phyloP scores from a whole-genome alignment of 2,888 invertebrate genomes.

The Hydriomena furcata region DNA sequence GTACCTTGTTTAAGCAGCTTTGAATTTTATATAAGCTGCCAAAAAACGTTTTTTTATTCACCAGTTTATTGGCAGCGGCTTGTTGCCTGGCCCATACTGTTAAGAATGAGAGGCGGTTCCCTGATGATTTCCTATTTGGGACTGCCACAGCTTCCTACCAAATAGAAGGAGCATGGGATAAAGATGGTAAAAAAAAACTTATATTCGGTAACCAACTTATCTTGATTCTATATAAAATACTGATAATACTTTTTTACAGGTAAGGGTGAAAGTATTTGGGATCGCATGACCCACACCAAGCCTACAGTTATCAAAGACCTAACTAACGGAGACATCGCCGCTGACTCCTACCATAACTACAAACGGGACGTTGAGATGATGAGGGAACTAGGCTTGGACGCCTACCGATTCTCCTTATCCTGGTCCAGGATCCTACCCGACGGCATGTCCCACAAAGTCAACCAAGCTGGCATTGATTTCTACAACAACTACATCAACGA shows the following conservation, averaged over 20 bases:
- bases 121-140: conserved; percentile 52
- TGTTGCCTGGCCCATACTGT: too few species aligned
- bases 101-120: conserved; percentile 49
- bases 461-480: conserved; percentile 84
- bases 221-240: too few species aligned
- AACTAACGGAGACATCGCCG: conserved; percentile 83
- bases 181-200: too few species aligned
- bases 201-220: too few species aligned
- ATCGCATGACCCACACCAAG: conserved; percentile 52
- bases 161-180: conserved; percentile 80
- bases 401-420: conserved; percentile 81
- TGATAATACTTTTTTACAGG: too few species aligned
- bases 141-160: conserved; percentile 73
- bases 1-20: too few species aligned
- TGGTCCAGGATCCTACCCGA: conserved; percentile 85
- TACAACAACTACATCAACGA: conserved; percentile 86
- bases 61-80: too few species aligned
- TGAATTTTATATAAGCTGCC: too few species aligned
- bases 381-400: conserved; percentile 67
- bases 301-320: conserved; percentile 48
- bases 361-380: too few species aligned
- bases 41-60: too few species aligned
- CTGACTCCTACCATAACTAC: conserved; percentile 85
- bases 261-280: conserved; percentile 63
- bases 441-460: conserved; percentile 76